Conservation (phyloP, 2,888 invertebrate species). For the Tanaodytes sp. region DNA sequence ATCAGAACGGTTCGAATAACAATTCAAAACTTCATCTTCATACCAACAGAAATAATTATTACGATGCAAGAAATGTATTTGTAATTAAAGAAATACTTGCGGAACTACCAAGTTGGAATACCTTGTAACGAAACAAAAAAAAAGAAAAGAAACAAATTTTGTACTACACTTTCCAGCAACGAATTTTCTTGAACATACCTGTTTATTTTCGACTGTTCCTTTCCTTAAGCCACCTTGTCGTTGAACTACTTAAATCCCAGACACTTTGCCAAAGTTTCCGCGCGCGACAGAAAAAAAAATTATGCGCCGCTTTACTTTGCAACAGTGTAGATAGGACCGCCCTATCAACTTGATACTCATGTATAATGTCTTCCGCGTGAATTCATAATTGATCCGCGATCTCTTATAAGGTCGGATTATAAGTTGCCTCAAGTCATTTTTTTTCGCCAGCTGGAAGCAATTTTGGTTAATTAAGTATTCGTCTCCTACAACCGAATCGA, state of each 20-base stretch:
- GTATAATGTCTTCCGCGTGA: constrained; percentile 25
- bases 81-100: too few relatives aligned
- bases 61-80: too few relatives aligned
- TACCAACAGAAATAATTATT: too few relatives aligned
- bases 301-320: constrained; percentile 33
- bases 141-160: too few relatives aligned
- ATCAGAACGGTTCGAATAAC: too few relatives aligned
- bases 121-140: too few relatives aligned
- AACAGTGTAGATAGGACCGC: constrained; percentile 19
- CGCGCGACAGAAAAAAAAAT: constrained; percentile 28
- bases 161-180: too few relatives aligned
- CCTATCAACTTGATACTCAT: constrained; percentile 34
- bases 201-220: constrained; percentile 13
- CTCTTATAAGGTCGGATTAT: constrained; percentile 19
- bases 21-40: too few relatives aligned
- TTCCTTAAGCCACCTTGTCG: constrained; percentile 22
- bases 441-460: neutral
- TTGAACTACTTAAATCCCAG: constrained; percentile 27
- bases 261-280: constrained; percentile 31
- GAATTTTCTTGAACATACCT: neutral
- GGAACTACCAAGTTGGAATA: too few relatives aligned
- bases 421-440: constrained; percentile 15
- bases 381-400: constrained; percentile 31
- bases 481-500: neutral
- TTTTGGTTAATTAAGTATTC: neutral